Base-by-base conservation (phyloP, 2,113 vertebrate species). In the Choloepus hoffmanni region DNA sequence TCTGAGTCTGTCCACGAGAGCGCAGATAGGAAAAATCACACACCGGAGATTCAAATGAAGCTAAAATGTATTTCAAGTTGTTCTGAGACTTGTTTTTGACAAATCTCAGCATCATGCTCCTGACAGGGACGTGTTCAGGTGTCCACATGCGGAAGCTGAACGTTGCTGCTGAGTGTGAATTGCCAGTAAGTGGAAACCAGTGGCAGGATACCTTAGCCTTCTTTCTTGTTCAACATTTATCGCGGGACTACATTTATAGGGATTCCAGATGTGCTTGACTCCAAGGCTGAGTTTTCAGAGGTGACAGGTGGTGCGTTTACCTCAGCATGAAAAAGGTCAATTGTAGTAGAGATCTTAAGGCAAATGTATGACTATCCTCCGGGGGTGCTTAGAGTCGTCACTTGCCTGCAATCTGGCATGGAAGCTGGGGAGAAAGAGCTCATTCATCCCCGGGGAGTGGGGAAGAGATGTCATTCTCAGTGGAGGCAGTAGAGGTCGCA, bases 401-500 rank as follows among this genome's bases (percentile, higher is more conserved):
- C 92, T 72, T 78, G 79, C 76, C 53, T 92, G 60, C 94, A 48
- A 2, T 23, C 81, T 90, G 94, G 79, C 63, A 63, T 58, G 55
- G 68, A 48, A 79, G 48, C 74, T 28, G 13, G 70, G 72, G 76
- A 30, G 28, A 53, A 73, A 45, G 8, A 0, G 62, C 50, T 93
- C 33, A 40, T 43, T 92, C 33, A 40, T 50, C 15, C 48, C 26
- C 21, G 18, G 55, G 81, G 23, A 85, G 50, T 2, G 16, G 48
- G 18, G 60, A 65, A 63, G 36, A 23, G 48, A 15, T 97, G 96
- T 58, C 33, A 33, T 97, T 97, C 91, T 79, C 50, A 1, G 0
- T 6, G 70, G 82, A 60, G 65, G 74, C 89, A 67, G 83, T 96
- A 98, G 97, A 94, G 97, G 97, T 50, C 93, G 97, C 95, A 95